Evolutionary conservation across 1,140 invertebrate genomes (phyloP).

Genomic region (Zophobas atratus): DNA sequence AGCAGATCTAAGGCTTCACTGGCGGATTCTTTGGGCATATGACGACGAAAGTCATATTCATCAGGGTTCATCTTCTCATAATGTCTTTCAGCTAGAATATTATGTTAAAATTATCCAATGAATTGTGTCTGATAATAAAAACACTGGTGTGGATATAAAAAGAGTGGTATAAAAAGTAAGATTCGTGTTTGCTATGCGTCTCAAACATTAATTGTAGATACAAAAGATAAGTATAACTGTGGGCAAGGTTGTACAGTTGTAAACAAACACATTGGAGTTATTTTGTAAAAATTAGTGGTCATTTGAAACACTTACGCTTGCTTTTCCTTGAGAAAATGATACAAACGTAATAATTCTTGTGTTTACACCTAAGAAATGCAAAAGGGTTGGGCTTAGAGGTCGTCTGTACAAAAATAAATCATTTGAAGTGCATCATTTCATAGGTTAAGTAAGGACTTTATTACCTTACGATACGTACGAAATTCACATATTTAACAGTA

Average conservation of each 20-base stretch:
- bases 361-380: conserved; percentile 45
- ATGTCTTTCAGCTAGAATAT: conserved; percentile 5
- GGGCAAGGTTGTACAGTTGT: conserved; percentile 11
- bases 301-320: background rate
- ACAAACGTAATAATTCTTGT: conserved; percentile 25
- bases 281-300: too few species aligned
- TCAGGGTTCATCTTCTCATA: conserved; percentile 59
- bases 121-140: background rate
- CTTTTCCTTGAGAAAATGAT: conserved; percentile 13
- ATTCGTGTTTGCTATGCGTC: too few species aligned
- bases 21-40: conserved; percentile 53
- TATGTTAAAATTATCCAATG: too few species aligned
- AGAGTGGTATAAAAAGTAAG: too few species aligned
- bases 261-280: conserved; percentile 6
- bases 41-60: conserved; percentile 56
- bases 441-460: conserved; percentile 33
- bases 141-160: background rate
- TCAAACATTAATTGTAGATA: conserved; percentile 10
- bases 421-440: conserved; percentile 27
- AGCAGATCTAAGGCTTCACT: conserved; percentile 56
- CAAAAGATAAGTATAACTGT: conserved; percentile 10
- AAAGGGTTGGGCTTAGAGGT: conserved; percentile 54
- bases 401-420: conserved; percentile 43
- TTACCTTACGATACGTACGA: background rate
- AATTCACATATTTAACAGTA: background rate